These are phyloP conservation scores for Hippocampus kuda DNA, from an alignment of 2,797 vertebrate genomes.

Conservation along the genomic window DNA sequence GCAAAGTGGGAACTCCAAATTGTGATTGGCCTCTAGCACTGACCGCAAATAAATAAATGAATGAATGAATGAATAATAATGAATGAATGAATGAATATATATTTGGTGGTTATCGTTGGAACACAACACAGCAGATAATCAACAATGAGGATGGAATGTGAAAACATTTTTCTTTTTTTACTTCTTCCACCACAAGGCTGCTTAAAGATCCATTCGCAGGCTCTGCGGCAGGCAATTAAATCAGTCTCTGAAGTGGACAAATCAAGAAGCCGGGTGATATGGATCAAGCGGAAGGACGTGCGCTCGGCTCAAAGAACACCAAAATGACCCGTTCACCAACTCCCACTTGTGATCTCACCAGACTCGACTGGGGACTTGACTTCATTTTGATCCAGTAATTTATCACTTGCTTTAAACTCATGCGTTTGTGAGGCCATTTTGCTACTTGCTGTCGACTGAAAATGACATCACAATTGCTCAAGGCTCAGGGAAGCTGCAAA, in stretches of 20 bases:
- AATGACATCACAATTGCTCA: no score
- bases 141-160: neutral
- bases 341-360: no score
- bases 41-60: no score
- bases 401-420: no score
- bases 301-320: neutral
- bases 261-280: neutral
- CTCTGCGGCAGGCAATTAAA: neutral
- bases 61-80: no score
- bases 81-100: no score
- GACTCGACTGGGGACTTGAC: no score
- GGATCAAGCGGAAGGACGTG: neutral
- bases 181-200: neutral
- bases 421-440: no score
- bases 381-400: no score
- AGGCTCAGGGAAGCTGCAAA: no score
- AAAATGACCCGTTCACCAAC: neutral
- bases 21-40: no score
- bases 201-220: neutral
- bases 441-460: no score
- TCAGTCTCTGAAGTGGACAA: neutral
- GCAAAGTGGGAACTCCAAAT: neutral
- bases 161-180: neutral
- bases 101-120: neutral
- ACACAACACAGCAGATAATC: neutral